Conservation (phyloP, 1,140 invertebrate genomes). For the Colletes latitarsis region DNA sequence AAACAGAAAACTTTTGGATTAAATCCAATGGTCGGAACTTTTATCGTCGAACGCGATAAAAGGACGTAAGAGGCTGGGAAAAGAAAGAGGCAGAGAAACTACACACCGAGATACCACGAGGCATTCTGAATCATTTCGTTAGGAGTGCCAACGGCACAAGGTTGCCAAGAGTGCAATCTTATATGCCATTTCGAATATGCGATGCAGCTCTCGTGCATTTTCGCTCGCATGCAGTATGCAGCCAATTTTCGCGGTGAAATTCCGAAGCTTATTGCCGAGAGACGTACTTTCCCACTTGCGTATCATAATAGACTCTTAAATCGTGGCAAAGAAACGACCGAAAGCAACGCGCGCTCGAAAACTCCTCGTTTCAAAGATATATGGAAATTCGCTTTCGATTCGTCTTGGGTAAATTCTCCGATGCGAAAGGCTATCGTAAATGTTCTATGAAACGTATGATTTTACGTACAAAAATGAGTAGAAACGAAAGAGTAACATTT, state of each 20-base stretch:
- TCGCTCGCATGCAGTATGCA: constrained; percentile 5
- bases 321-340: neutral
- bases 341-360: neutral
- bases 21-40: neutral
- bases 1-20: neutral
- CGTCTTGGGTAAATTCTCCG: too few species aligned
- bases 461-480: too few species aligned
- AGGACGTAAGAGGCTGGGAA: neutral
- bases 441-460: too few species aligned
- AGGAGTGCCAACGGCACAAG: neutral
- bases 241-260: constrained; percentile 54
- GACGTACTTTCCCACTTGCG: neutral
- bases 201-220: constrained; percentile 37
- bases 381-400: too few species aligned
- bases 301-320: neutral
- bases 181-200: constrained; percentile 44
- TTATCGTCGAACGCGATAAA: neutral
- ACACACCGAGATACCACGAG: neutral
- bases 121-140: constrained; percentile 21
- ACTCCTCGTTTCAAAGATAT: too few species aligned
- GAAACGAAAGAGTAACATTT: too few species aligned
- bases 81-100: neutral
- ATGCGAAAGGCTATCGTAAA: too few species aligned
- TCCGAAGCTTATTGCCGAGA: constrained; percentile 35
- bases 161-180: constrained; percentile 28